Conservation (phyloP, 1,140 invertebrate genomes). For the Drosophila kikkawai region DNA sequence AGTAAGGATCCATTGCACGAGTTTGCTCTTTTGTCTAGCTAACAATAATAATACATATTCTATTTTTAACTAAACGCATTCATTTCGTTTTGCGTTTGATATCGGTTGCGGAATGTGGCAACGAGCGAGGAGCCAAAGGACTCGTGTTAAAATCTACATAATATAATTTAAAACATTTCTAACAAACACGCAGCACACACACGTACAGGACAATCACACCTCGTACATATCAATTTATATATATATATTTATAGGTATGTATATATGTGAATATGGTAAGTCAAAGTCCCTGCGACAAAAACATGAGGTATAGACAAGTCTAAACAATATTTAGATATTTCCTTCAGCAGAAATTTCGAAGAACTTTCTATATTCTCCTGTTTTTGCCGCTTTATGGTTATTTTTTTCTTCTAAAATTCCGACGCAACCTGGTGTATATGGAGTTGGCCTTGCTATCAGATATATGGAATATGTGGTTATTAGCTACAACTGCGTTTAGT, state of each 20-base stretch:
- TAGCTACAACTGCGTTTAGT: conserved; percentile 58
- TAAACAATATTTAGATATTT: not conserved
- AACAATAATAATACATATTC: conserved; percentile 62
- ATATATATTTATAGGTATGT: conserved; percentile 44
- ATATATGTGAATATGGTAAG: not conserved
- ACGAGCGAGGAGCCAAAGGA: conserved; percentile 25
- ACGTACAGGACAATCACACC: conserved; percentile 45
- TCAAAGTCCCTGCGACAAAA: not conserved
- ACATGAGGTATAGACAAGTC: not conserved
- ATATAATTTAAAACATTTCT: conserved; percentile 50
- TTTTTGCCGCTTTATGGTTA: not conserved
- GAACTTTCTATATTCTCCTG: not conserved
- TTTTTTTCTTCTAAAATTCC: not conserved
- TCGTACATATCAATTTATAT: conserved; percentile 34
- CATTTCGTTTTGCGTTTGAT: conserved; percentile 41
- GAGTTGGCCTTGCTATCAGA: conserved; percentile 7
- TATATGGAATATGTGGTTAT: conserved; percentile 56
- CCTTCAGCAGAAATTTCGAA: not conserved
- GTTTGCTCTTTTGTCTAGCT: conserved; percentile 70
- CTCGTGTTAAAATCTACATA: conserved; percentile 48
- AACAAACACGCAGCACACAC: conserved; percentile 47
- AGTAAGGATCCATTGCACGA: conserved; percentile 60
- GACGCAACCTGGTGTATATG: conserved; percentile 2
- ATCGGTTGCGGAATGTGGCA: conserved; percentile 53
- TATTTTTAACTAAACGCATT: conserved; percentile 50